Percentiles rank a stretch among this genome's conserved stretches.
Conservation (phyloP, 2,797 vertebrate species). For the Amniataba percoides region DNA sequence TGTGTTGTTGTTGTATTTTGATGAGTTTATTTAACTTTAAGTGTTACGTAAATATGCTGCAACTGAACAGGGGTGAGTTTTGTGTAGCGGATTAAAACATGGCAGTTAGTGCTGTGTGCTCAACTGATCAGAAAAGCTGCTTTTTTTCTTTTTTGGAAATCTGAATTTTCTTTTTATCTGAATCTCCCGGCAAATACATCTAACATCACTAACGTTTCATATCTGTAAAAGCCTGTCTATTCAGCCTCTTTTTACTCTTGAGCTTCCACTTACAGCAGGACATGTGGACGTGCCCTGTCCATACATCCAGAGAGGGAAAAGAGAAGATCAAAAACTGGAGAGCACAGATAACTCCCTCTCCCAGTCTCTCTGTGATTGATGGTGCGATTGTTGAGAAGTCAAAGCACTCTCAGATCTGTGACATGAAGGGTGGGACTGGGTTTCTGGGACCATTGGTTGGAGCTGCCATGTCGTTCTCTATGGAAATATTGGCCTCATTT, state of each 20-base stretch:
- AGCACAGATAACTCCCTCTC: neutral
- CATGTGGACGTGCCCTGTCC: neutral
- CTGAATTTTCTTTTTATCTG: too few species aligned
- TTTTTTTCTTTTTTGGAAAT: neutral
- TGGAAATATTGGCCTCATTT: slow-evolving; percentile 37
- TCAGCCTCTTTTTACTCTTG: neutral
- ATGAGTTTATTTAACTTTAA: too few species aligned
- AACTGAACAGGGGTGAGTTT: too few species aligned
- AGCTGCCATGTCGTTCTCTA: slow-evolving; percentile 24
- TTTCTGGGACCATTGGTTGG: slow-evolving; percentile 24
- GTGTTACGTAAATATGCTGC: too few species aligned
- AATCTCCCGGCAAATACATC: neutral
- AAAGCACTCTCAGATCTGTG: slow-evolving; percentile 25
- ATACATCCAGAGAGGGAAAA: neutral
- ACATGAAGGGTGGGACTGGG: slow-evolving; percentile 32
- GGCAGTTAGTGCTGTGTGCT: too few species aligned
- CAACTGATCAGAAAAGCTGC: neutral
- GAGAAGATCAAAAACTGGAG: neutral
- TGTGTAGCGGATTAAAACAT: too few species aligned
- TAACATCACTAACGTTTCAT: neutral
- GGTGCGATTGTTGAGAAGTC: neutral
- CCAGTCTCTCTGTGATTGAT: slow-evolving; percentile 2
- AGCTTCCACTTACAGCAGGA: neutral
- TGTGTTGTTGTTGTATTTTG: too few species aligned
- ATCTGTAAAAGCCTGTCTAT: neutral